phyloP scores from a whole-genome alignment of 2,113 vertebrate genomes.

The Tauraco erythrolophus region DNA sequence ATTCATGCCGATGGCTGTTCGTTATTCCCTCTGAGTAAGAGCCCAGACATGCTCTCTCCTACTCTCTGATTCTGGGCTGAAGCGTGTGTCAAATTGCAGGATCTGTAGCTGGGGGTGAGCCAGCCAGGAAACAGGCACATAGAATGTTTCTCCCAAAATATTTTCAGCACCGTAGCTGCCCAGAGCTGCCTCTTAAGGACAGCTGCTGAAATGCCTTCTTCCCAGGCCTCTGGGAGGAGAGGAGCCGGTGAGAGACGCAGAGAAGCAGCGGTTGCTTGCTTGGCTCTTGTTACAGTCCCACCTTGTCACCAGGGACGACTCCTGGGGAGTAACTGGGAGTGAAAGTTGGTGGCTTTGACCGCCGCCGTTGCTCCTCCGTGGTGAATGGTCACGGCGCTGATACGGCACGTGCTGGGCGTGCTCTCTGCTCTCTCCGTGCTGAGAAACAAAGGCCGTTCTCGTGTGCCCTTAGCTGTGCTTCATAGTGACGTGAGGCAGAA shows the following conservation, averaged over 20 bases:
- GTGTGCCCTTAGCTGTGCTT: neutral
- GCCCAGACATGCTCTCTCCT: neutral
- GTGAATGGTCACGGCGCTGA: neutral
- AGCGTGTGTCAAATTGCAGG: neutral
- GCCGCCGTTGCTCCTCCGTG: neutral
- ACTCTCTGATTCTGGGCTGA: neutral
- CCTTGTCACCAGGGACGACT: neutral
- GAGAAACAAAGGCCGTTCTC: neutral
- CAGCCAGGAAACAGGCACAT: neutral
- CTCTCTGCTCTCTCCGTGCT: neutral
- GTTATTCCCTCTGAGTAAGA: neutral
- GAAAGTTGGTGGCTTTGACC: neutral
- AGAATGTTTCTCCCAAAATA: neutral
- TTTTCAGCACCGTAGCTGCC: neutral
- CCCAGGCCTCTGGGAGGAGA: neutral
- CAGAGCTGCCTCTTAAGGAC: neutral
- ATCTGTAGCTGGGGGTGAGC: neutral
- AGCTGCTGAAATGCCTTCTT: neutral
- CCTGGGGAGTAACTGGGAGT: neutral
- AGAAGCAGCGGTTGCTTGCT: neutral
- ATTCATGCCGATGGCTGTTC: neutral
- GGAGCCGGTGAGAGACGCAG: neutral
- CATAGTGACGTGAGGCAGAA: neutral
- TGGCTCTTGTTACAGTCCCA: neutral
- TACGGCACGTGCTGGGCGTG: rapidly evolving